A percentile compares a stretch with the other conserved stretches of the same genome.
Conservation (phyloP, 2,797 vertebrate genomes). For the Urosaurus nigricauda region DNA sequence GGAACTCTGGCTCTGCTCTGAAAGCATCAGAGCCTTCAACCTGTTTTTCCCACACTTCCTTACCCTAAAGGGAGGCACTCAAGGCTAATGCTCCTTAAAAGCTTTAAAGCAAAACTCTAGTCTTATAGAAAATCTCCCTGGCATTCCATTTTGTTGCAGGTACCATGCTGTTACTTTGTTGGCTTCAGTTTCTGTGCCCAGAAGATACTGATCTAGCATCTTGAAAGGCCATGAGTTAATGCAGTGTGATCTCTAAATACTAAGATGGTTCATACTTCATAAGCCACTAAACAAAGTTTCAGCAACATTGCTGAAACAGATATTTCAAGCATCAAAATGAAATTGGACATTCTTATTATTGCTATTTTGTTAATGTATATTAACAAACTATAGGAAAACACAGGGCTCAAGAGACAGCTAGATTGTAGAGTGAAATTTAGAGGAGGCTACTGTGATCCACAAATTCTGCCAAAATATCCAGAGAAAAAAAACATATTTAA, state of each 20-base stretch:
- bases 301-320: conserved; percentile 36
- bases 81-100: conserved; percentile 53
- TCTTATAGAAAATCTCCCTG: conserved; percentile 46
- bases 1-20: conserved; percentile 43
- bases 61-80: conserved; percentile 38
- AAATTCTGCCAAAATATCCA: conserved; percentile 21
- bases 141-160: conserved; percentile 21
- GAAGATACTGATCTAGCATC: conserved; percentile 49
- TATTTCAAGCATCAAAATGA: conserved; percentile 16
- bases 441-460: conserved; percentile 4
- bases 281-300: conserved; percentile 37
- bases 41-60: conserved; percentile 29
- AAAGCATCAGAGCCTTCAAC: conserved; percentile 49
- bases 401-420: conserved; percentile 20
- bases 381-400: conserved; percentile 25
- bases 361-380: neutral
- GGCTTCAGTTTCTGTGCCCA: conserved; percentile 43
- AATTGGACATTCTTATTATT: conserved; percentile 15
- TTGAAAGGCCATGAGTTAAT: neutral
- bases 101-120: conserved; percentile 48
- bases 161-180: conserved; percentile 52
- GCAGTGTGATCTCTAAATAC: conserved; percentile 28
- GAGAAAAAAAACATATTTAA: conserved; percentile 19
- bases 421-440: conserved; percentile 18
- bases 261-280: conserved; percentile 34